Conservation (phyloP, 1,140 invertebrate genomes). For the Himalopsyche phryganea region DNA sequence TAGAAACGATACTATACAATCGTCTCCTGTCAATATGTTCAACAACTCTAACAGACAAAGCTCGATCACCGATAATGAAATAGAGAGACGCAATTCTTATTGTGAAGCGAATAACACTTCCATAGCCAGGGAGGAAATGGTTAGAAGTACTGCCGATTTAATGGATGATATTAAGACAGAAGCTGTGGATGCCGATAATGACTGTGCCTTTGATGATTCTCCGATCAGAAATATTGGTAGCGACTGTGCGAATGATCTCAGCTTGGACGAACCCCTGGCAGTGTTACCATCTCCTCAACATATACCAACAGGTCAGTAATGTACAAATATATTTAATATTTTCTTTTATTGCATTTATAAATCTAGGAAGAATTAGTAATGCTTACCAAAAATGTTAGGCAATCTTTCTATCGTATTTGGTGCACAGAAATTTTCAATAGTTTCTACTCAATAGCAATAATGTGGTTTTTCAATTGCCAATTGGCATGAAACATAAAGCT, state of each 20-base stretch:
- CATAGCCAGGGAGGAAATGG: conserved; percentile 1
- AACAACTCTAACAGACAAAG: neutral
- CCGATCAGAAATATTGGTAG: neutral
- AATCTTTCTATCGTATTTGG: too few relatives aligned
- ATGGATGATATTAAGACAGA: conserved; percentile 21
- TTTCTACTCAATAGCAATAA: too few relatives aligned
- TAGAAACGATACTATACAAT: conserved; percentile 8
- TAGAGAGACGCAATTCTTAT: neutral
- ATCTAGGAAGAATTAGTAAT: too few relatives aligned
- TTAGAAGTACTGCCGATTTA: neutral
- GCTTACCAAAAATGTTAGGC: too few relatives aligned
- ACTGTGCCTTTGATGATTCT: conserved; percentile 8
- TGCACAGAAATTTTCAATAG: too few relatives aligned
- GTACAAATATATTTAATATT: neutral
- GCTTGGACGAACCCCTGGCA: conserved; percentile 4
- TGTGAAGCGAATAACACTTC: conserved; percentile 4
- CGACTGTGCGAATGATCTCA: neutral
- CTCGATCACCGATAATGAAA: conserved; percentile 2
- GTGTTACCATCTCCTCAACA: neutral
- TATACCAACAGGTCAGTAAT: conserved; percentile 14
- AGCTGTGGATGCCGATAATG: conserved; percentile 13
- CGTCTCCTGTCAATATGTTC: conserved; percentile 9
- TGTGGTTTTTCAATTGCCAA: too few relatives aligned
- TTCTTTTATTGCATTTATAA: neutral
- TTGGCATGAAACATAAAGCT: too few relatives aligned